phyloP scores from a whole-genome alignment of 2,888 invertebrate genomes.

The Ormia ochracea region DNA sequence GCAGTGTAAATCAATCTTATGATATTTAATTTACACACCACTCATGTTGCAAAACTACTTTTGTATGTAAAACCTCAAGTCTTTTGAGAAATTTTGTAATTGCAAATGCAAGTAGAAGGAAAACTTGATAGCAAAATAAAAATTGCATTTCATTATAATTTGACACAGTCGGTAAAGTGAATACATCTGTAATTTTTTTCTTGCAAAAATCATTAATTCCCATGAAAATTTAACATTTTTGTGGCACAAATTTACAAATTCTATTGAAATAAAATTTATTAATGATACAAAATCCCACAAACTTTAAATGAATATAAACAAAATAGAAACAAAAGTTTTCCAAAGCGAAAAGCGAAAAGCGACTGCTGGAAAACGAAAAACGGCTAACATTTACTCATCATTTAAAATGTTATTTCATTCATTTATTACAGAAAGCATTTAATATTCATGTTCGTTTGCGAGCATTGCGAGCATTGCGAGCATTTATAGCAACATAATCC shows the following conservation, averaged over 20 bases:
- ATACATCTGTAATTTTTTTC: not conserved
- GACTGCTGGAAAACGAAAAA: not conserved
- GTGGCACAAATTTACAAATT: conserved; percentile 32
- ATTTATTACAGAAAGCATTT: conserved; percentile 48
- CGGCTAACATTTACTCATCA: conserved; percentile 46
- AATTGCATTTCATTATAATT: conserved; percentile 19
- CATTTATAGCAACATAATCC: not conserved
- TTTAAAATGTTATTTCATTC: conserved; percentile 52
- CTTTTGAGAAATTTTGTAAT: not conserved
- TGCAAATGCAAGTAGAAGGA: not conserved
- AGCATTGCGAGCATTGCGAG: not conserved
- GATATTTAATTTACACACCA: not conserved
- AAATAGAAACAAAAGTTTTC: not conserved
- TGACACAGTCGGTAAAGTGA: not conserved
- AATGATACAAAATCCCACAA: conserved; percentile 55
- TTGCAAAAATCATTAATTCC: conserved; percentile 7
- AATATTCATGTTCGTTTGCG: conserved; percentile 44
- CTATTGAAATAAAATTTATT: conserved; percentile 43
- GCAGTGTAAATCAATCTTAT: not conserved
- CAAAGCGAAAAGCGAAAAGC: not conserved
- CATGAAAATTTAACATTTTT: conserved; percentile 43
- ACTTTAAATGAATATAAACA: not conserved
- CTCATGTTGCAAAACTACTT: conserved; percentile 9
- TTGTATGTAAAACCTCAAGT: not conserved
- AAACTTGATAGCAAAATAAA: not conserved